These are phyloP conservation scores for Pungitius pungitius DNA, from an alignment of 2,113 vertebrate genomes.

Conservation along the genomic window DNA sequence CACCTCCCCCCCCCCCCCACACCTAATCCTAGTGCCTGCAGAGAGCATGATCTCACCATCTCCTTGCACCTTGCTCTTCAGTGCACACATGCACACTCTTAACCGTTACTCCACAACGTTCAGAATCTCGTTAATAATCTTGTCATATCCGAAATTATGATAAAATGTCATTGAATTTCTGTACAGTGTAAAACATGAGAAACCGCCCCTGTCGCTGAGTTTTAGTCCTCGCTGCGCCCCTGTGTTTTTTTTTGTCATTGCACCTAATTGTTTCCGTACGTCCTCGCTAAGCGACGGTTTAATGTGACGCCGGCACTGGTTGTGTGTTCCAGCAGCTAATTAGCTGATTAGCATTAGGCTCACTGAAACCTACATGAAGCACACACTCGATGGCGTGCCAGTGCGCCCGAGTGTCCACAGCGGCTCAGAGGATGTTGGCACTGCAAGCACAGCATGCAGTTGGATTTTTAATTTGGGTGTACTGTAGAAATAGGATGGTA, in stretches of 20 bases:
- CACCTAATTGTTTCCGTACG: constrained; percentile 3
- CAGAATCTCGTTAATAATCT: not conserved
- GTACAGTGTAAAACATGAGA: too few relatives aligned
- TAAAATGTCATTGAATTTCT: not conserved
- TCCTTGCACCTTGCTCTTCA: constrained; percentile 16
- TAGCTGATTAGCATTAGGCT: constrained; percentile 16
- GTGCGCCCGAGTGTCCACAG: not conserved
- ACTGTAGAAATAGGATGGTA: not conserved
- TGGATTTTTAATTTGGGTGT: constrained; percentile 20
- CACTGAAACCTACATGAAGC: constrained; percentile 1
- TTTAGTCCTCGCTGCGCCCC: not conserved
- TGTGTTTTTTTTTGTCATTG: not conserved
- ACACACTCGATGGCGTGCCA: constrained; percentile 25
- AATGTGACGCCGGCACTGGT: not conserved
- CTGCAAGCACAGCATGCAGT: constrained; percentile 50
- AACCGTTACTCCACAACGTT: not conserved
- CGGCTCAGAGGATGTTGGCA: not conserved
- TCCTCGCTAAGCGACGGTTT: not conserved
- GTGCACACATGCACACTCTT: not conserved
- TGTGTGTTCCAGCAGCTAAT: constrained; percentile 2
- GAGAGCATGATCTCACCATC: constrained; percentile 61
- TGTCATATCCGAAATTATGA: not conserved
- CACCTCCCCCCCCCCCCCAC: not conserved
- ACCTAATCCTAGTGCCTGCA: constrained; percentile 39
- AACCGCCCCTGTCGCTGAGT: too few relatives aligned